Evolutionary conservation across 2,113 vertebrate species (phyloP).

Genomic region (Petaurus breviceps): DNA sequence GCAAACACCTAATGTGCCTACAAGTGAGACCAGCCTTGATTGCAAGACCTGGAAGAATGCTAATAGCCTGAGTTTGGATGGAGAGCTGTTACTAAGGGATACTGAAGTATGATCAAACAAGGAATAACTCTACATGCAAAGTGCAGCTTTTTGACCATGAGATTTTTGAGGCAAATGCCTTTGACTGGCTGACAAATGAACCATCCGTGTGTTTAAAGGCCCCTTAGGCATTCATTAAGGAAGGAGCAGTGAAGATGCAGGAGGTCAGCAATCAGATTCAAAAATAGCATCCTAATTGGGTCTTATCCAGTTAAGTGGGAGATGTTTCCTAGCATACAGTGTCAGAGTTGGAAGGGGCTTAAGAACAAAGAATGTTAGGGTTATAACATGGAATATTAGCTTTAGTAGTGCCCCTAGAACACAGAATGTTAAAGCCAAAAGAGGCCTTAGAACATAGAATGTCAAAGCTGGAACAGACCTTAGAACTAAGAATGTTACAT

Average conservation of each 20-base stretch:
- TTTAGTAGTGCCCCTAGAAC: neutral
- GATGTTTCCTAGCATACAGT: neutral
- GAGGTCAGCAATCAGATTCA: slow-evolving; percentile 5
- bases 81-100: neutral
- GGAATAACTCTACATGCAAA: neutral
- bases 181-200: neutral
- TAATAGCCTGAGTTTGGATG: neutral
- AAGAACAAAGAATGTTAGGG: neutral
- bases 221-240: slow-evolving; percentile 1
- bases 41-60: neutral
- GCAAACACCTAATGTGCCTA: neutral
- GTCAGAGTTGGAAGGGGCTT: neutral
- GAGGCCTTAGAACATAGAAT: neutral
- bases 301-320: neutral
- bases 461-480: neutral
- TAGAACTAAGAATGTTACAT: neutral
- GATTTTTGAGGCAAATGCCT: neutral
- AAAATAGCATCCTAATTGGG: slow-evolving; percentile 12
- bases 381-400: neutral
- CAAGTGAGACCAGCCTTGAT: neutral
- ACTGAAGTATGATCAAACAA: neutral
- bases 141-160: neutral
- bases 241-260: neutral
- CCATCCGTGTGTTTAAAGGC: slow-evolving; percentile 1
- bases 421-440: neutral